phyloP scores from a whole-genome alignment of 2,113 vertebrate species.

The Rhabdornis inornatus region DNA sequence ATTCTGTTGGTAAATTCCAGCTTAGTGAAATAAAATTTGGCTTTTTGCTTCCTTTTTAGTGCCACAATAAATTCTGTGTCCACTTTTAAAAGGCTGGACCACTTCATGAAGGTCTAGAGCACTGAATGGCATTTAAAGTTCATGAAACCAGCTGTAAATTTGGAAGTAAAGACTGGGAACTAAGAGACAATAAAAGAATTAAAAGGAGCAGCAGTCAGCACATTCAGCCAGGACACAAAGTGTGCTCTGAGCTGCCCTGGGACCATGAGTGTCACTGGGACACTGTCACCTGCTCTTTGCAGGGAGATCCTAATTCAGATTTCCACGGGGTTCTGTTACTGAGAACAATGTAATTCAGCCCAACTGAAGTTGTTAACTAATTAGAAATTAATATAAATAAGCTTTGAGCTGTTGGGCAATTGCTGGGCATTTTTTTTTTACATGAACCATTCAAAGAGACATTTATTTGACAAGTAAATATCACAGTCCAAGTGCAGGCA shows the following conservation, averaged over 20 bases:
- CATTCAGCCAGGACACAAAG: neutral
- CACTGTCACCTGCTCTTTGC: neutral
- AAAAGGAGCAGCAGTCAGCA: neutral
- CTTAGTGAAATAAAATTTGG: neutral
- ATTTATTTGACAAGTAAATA: neutral
- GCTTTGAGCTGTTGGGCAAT: neutral
- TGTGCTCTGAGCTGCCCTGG: neutral
- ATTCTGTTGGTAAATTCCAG: conserved; percentile 17
- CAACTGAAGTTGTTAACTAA: neutral
- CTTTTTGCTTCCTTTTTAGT: conserved; percentile 20
- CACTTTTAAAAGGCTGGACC: conserved; percentile 1
- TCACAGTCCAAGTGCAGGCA: neutral
- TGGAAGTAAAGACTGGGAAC: neutral
- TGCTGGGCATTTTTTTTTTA: neutral
- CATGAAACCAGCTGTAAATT: neutral
- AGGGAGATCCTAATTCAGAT: neutral
- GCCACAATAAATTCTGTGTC: neutral
- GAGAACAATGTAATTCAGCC: neutral
- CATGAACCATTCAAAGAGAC: neutral
- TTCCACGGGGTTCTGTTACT: neutral
- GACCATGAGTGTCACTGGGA: neutral
- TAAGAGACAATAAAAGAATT: neutral
- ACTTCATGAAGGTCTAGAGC: neutral
- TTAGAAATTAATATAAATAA: neutral
- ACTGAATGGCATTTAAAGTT: conserved; percentile 5